Evolutionary conservation across 2,888 invertebrate species (phyloP), one percentile per base, ranked within the genome.

Genomic region (Reticulitermes lucifugus): DNA sequence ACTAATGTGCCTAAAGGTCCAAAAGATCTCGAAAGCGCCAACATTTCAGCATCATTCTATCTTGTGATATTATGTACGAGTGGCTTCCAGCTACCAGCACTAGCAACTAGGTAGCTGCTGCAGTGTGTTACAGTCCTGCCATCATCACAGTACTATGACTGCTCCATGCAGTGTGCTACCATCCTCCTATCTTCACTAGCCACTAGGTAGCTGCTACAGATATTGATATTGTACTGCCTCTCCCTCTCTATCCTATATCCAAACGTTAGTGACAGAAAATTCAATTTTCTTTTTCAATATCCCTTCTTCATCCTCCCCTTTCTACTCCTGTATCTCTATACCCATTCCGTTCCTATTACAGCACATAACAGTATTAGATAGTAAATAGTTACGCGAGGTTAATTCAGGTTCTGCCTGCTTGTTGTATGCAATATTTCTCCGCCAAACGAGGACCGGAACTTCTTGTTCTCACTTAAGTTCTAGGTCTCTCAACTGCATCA

Each of bases 231-330:
- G 43, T 70, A 18, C 43, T 25, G 70, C 70, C 43, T n/a, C 43
- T 70, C 81, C 65, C 25, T 46, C 7, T 43, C 81, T 81, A 77
- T 70, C 70, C 70, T 60, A 80, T 80, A 80, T 80, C 80, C 60
- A 80, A 80, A 60, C 80, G 80, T 81, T 81, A 81, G 81, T 65
- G 81, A 81, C 70, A 81, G 65, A 81, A 81, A 81, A 81, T 81
- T 81, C 81, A 81, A 81, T 81, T 81, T 81, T 81, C 81, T 81
- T 81, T 81, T 81, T 81, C 81, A 81, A 81, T 81, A 81, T 81
- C 81, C 81, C 41, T 70, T 70, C 65, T 46, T 81, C 81, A 81
- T 65, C 81, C 81, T 29, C 60, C 25, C 25, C 60, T 81, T 65
- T 81, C n/a, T 81, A n/a, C 70, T 81, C 65, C n/a, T 81, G 41